A percentile compares a stretch with the other conserved stretches of the same genome.
phyloP scores from a whole-genome alignment of 2,888 invertebrate genomes.

The Synanthedon myopaeformis region DNA sequence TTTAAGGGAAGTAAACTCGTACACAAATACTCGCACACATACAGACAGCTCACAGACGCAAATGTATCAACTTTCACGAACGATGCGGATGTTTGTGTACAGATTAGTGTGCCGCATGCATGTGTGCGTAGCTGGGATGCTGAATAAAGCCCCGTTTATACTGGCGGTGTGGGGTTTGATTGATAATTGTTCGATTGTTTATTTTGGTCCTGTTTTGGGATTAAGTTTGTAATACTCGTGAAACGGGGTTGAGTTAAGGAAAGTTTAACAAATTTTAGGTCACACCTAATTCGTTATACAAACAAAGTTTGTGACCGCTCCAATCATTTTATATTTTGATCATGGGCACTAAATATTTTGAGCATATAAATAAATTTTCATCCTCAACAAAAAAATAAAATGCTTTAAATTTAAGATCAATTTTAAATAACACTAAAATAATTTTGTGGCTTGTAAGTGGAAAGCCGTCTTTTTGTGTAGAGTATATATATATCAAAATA shows the following conservation, averaged over 20 bases:
- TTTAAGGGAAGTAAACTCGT: constrained; percentile 50
- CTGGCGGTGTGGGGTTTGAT: constrained; percentile 15
- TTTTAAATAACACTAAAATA: too few species aligned
- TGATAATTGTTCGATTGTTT: constrained; percentile 14
- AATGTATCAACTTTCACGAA: constrained; percentile 34
- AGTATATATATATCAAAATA: too few species aligned
- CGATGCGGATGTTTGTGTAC: constrained; percentile 18
- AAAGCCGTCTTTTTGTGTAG: too few species aligned
- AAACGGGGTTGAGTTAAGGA: not conserved
- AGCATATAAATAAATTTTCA: too few species aligned
- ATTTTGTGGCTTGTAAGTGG: too few species aligned
- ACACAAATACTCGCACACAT: constrained; percentile 10
- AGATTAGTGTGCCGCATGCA: constrained; percentile 9
- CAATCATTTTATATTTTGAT: too few species aligned
- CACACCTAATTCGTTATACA: too few species aligned
- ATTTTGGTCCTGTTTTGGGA: constrained; percentile 8
- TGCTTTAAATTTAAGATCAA: too few species aligned
- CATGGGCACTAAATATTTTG: too few species aligned
- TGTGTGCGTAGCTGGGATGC: constrained; percentile 44
- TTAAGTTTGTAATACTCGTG: not conserved
- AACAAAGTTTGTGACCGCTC: too few species aligned
- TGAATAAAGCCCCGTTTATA: constrained; percentile 41
- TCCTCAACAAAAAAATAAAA: too few species aligned
- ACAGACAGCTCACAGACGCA: constrained; percentile 9
- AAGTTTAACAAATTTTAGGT: not conserved